Base-by-base conservation (phyloP, 2,113 vertebrate species). In the Bubo blakistoni region DNA sequence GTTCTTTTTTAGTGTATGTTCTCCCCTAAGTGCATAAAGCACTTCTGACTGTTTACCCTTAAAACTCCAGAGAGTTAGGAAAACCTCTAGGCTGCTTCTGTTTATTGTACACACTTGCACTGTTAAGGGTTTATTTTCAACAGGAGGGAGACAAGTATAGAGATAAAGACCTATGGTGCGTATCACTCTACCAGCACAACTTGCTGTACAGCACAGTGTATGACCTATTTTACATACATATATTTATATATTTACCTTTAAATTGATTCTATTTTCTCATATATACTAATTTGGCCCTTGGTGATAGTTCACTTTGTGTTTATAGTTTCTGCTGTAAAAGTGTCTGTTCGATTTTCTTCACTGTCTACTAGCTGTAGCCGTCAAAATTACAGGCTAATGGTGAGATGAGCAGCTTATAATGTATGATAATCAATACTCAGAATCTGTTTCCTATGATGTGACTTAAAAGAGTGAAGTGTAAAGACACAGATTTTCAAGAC, bases 341-440 rank as follows among this genome's bases (percentile, higher is more conserved):
- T 49, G 29, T 47, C 55, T 49, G n/a, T 96, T 98, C 11, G 13
- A 94, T 97, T 97, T 94, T 95, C 80, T 96, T 96, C 71, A 44
- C 62, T 92, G 42, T 74, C 90, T 95, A 66, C 86, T 96, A 93
- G 78, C 78, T 86, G 54, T 66, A 93, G 81, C 77, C 76, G 11
- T 97, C 91, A 93, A 97, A 97, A 96, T 94, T 94, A 82, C 30
- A 87, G 81, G 70, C 65, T 97, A 97, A 98, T 96, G 54, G 46
- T 80, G 78, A 97, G 59, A 92, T 14, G 16, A 96, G 84, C 58
- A 94, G 76, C 46, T 96, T 95, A 70, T 96, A 97, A 97, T 96
- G 44, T 94, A 91, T 96, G 85, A 87, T 94, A 96, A 98, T 98
- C 97, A 98, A 97, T 97, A 96, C 77, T 81, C n/a, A 78, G 97